phyloP scores from a whole-genome alignment of 2,797 vertebrate species.

The Cottoperca gobio region DNA sequence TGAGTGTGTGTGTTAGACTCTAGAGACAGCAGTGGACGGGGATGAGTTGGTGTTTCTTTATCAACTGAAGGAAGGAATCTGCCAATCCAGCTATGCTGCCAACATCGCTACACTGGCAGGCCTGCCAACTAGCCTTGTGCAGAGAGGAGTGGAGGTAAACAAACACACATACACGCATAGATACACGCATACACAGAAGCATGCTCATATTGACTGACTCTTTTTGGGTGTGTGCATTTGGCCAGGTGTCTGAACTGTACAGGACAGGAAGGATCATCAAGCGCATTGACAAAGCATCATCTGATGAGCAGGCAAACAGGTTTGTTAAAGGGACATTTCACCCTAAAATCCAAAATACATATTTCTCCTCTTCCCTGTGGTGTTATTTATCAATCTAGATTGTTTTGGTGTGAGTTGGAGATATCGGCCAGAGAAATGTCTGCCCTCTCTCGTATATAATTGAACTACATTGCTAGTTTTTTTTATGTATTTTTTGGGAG shows the following conservation, averaged over 20 bases:
- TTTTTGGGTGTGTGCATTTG: conserved; percentile 30
- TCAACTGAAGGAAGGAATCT: conserved; percentile 92
- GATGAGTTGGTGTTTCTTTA: conserved; percentile 95
- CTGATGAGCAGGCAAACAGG: conserved; percentile 83
- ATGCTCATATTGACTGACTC: conserved; percentile 22
- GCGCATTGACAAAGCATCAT: conserved; percentile 78
- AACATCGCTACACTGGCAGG: conserved; percentile 94
- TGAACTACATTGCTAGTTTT: no score
- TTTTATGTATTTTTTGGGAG: no score
- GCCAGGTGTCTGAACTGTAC: conserved; percentile 88
- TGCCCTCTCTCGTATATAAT: no score
- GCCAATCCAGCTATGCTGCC: conserved; percentile 92
- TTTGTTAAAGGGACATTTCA: conserved; percentile 47
- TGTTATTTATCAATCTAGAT: no score
- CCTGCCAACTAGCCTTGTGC: conserved; percentile 87
- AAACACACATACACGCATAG: conserved; percentile 28
- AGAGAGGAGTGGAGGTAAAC: conserved; percentile 91
- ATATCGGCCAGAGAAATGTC: no score
- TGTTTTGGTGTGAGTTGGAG: no score
- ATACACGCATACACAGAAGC: conserved; percentile 4
- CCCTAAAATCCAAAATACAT: no score
- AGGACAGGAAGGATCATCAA: conserved; percentile 86
- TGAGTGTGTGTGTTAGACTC: conserved; percentile 81
- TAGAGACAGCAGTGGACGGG: conserved; percentile 95
- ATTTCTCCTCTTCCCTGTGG: no score